Conservation (phyloP, 1,140 invertebrate genomes). For the Holcopasites calliopsidis region DNA sequence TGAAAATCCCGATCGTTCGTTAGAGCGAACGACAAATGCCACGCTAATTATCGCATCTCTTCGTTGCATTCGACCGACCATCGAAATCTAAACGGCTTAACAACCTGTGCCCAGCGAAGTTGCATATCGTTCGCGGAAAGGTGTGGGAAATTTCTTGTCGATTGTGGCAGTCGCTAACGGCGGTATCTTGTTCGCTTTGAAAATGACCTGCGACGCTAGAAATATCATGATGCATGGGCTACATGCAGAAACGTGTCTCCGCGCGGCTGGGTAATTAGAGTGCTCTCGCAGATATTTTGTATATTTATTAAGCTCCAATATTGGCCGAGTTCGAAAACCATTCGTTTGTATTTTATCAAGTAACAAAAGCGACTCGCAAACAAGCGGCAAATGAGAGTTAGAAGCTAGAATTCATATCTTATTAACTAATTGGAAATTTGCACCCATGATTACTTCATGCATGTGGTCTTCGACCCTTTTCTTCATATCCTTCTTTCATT, state of each 20-base stretch:
- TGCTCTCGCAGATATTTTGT: slow-evolving; percentile 29
- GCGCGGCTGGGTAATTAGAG: background rate
- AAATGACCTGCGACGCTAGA: background rate
- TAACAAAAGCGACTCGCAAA: background rate
- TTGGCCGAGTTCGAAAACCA: background rate
- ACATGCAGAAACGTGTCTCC: background rate
- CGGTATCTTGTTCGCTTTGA: background rate
- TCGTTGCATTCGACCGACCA: background rate
- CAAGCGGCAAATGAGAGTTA: background rate
- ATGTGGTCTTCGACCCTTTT: no score
- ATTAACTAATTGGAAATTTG: background rate
- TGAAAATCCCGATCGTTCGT: background rate
- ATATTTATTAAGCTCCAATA: slow-evolving; percentile 41
- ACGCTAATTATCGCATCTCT: background rate
- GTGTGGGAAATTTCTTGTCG: slow-evolving; percentile 42
- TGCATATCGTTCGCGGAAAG: slow-evolving; percentile 47
- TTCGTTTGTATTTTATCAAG: background rate
- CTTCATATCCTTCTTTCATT: background rate
- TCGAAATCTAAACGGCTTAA: slow-evolving; percentile 14
- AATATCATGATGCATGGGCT: background rate
- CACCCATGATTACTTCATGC: no score
- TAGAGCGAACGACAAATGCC: background rate
- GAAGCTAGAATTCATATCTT: background rate
- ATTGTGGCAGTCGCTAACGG: background rate
- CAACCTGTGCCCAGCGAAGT: no score